These are phyloP conservation scores for Corythaeola cristata DNA, from an alignment of 2,113 vertebrate genomes.

Conservation along the genomic window DNA sequence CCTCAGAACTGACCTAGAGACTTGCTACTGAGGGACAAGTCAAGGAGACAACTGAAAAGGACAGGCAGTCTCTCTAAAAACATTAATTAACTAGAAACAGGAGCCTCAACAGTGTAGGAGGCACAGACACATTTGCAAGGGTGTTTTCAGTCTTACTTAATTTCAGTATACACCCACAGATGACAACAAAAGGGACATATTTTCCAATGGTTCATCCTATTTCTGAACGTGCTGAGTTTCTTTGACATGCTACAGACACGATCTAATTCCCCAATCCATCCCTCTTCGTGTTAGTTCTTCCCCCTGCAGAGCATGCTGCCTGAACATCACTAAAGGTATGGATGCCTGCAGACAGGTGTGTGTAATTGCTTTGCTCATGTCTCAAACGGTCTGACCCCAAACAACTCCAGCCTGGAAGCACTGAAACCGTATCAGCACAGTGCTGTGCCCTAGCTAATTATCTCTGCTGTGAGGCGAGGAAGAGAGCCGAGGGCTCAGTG, in stretches of 20 bases:
- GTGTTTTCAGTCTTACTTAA: conserved; percentile 19
- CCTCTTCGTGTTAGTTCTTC: neutral
- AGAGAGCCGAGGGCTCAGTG: neutral
- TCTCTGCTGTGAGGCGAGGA: neutral
- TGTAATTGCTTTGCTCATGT: neutral
- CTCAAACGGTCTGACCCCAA: neutral
- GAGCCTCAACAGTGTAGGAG: conserved; percentile 29
- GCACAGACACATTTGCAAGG: neutral
- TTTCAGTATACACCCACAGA: conserved; percentile 36
- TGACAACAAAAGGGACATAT: neutral
- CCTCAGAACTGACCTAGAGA: neutral
- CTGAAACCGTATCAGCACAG: neutral
- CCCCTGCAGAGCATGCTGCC: neutral
- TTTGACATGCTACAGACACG: neutral
- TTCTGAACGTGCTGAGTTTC: neutral
- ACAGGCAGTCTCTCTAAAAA: neutral
- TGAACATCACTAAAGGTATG: neutral
- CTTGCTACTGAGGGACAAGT: neutral
- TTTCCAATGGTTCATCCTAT: conserved; percentile 10
- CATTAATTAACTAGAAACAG: conserved; percentile 23
- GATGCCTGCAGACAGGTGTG: neutral
- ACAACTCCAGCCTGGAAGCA: neutral
- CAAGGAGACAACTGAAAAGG: neutral
- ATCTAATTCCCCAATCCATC: neutral
- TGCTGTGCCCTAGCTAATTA: neutral